Percentiles rank a stretch among this genome's conserved stretches.
These are phyloP conservation scores for Equus przewalskii DNA, from an alignment of 2,113 vertebrate species.

Conservation along the genomic window DNA sequence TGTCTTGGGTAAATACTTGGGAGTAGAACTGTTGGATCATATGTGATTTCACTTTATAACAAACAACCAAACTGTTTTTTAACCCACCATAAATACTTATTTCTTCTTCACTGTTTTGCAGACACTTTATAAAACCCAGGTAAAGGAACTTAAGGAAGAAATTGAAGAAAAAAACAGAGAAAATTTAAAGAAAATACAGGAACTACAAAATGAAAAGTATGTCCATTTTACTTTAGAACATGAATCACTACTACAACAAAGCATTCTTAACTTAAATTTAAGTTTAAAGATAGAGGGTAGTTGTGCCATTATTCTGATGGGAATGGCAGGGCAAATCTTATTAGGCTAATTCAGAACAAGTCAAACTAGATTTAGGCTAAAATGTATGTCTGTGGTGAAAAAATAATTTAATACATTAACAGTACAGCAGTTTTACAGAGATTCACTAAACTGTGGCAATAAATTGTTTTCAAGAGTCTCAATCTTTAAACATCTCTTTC, in stretches of 20 bases:
- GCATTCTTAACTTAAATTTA: conserved; percentile 31
- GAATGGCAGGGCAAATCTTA: conserved; percentile 6
- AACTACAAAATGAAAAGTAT: conserved; percentile 96
- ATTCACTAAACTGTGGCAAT: background rate
- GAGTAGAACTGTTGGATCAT: conserved; percentile 28
- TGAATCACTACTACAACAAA: background rate
- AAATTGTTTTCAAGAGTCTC: conserved; percentile 42
- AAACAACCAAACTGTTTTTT: background rate
- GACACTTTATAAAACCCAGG: conserved; percentile 99
- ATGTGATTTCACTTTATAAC: conserved; percentile 41
- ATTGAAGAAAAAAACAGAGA: conserved; percentile 97
- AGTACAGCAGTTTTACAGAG: background rate
- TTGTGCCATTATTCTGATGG: background rate
- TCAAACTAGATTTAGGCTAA: conserved; percentile 35
- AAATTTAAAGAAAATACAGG: conserved; percentile 94
- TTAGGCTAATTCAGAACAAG: background rate
- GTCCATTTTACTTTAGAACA: conserved; percentile 63
- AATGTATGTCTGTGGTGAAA: conserved; percentile 44
- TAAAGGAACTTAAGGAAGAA: conserved; percentile 99
- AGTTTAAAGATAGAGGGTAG: conserved; percentile 19
- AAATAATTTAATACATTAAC: conserved; percentile 7
- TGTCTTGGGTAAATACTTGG: background rate
- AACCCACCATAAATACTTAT: background rate
- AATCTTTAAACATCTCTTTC: background rate
- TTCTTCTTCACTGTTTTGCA: conserved; percentile 85